phyloP scores from a whole-genome alignment of 2,113 vertebrate genomes.

The Trichomycterus rosablanca region DNA sequence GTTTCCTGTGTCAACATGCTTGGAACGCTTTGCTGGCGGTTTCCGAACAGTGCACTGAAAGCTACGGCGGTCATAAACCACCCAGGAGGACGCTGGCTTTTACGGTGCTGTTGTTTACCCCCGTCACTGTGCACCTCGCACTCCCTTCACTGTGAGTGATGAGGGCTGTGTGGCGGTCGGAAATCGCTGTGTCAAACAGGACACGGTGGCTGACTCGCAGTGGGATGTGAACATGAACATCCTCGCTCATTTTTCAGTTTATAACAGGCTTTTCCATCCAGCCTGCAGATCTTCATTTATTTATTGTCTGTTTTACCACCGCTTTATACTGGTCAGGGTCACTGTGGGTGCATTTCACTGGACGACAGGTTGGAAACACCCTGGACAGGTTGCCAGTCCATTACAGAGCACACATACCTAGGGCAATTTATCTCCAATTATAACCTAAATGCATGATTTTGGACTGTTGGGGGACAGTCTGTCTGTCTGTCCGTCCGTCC shows the following conservation, averaged over 20 bases:
- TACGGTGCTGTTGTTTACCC: conserved; percentile 12
- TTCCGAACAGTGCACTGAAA: conserved; percentile 44
- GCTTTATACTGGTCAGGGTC: too few relatives aligned
- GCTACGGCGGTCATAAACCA: conserved; percentile 40
- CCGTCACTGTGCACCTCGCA: conserved; percentile 1
- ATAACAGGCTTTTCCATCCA: background rate
- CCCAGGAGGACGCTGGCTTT: conserved; percentile 26
- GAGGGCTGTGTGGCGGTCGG: conserved; percentile 21
- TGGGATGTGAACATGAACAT: conserved; percentile 4
- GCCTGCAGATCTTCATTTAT: background rate
- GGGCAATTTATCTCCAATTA: too few relatives aligned
- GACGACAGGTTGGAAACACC: too few relatives aligned
- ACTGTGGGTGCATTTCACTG: too few relatives aligned
- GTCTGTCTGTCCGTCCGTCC: too few relatives aligned
- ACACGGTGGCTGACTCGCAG: conserved; percentile 9
- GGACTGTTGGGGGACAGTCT: too few relatives aligned
- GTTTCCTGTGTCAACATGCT: conserved; percentile 57
- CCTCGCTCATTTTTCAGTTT: background rate
- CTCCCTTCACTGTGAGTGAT: conserved; percentile 24
- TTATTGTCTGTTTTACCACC: too few relatives aligned
- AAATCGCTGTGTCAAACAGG: conserved; percentile 29
- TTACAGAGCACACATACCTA: too few relatives aligned
- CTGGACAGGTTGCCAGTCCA: too few relatives aligned
- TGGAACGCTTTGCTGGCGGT: conserved; percentile 42
- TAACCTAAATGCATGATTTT: too few relatives aligned